These are phyloP conservation scores for Eupithecia inturbata DNA, from an alignment of 2,888 invertebrate genomes.

Conservation along the genomic window DNA sequence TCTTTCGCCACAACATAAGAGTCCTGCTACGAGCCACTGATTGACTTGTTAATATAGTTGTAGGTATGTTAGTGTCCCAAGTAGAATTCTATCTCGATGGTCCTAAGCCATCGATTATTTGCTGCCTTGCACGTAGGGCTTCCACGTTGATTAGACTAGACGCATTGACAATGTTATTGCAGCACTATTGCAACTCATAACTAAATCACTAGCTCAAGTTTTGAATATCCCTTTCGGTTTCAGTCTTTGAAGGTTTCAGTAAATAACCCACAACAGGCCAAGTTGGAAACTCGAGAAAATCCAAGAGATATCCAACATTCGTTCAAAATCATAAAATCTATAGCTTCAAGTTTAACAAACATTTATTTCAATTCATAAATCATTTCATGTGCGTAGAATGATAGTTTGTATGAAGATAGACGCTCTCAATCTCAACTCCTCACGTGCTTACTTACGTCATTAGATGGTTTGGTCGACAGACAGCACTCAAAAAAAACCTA, in stretches of 20 bases:
- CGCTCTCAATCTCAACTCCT: neutral
- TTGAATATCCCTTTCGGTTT: neutral
- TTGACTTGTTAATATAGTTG: neutral
- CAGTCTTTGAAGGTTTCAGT: neutral
- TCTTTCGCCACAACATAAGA: neutral
- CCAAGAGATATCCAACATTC: neutral
- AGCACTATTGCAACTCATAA: neutral
- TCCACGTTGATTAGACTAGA: constrained; percentile 4
- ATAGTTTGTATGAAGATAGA: neutral
- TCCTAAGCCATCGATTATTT: neutral
- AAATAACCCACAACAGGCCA: neutral
- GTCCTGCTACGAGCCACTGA: neutral
- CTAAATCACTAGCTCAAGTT: neutral
- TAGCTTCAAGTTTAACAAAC: constrained; percentile 7
- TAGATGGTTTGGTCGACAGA: neutral
- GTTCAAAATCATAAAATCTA: neutral
- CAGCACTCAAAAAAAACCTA: neutral
- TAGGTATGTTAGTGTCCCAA: neutral
- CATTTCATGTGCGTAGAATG: neutral
- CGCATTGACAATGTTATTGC: neutral
- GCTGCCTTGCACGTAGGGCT: constrained; percentile 2
- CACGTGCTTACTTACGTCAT: constrained; percentile 12
- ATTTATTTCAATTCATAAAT: constrained; percentile 9
- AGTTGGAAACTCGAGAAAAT: neutral
- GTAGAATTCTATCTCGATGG: too few species aligned